Percentiles rank a stretch among this genome's conserved stretches.
These are phyloP conservation scores for Polyploca ridens DNA, from an alignment of 2,888 invertebrate species.

Conservation along the genomic window DNA sequence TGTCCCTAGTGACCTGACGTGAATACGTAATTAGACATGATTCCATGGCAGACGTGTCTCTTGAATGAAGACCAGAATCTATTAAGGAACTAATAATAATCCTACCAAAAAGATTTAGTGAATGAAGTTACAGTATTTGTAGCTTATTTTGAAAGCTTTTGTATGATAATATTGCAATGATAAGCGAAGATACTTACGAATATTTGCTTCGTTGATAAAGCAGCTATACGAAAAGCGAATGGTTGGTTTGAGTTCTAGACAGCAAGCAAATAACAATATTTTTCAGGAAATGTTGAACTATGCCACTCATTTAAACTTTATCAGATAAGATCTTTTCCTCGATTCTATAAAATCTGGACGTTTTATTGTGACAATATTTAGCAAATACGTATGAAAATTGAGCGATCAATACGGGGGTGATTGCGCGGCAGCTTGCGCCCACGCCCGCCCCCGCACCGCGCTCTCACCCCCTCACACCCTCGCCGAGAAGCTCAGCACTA, in stretches of 20 bases:
- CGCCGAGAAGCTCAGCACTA: conserved; percentile 53
- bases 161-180: neutral
- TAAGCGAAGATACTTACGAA: neutral
- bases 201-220: neutral
- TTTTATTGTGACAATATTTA: conserved; percentile 65
- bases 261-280: no score
- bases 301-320: no score
- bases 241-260: no score
- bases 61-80: conserved; percentile 6
- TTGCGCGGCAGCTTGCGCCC: conserved; percentile 67
- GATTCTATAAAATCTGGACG: conserved; percentile 18
- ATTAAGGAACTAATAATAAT: neutral
- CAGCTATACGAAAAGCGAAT: neutral
- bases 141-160: no score
- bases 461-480: conserved; percentile 32
- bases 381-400: conserved; percentile 69
- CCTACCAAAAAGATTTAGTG: neutral
- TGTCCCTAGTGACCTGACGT: conserved; percentile 9
- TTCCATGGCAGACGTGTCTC: conserved; percentile 3
- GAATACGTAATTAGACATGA: conserved; percentile 10
- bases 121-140: neutral
- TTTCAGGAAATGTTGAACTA: no score
- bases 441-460: conserved; percentile 53
- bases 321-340: neutral
- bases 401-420: conserved; percentile 75